Percentiles rank a stretch among this genome's conserved stretches.
phyloP scores from a whole-genome alignment of 2,888 invertebrate genomes.

The Pandemis cinnamomeana region DNA sequence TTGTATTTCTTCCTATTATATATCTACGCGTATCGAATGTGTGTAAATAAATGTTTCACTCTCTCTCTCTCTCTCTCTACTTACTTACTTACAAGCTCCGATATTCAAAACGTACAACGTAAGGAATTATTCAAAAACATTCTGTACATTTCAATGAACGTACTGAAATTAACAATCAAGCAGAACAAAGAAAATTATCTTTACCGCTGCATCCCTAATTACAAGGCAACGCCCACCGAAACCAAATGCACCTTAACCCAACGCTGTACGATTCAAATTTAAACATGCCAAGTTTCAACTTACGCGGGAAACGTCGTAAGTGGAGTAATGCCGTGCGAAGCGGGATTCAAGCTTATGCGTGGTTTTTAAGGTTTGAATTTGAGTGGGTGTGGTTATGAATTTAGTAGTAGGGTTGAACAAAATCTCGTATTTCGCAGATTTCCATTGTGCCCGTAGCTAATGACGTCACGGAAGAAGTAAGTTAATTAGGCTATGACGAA shows the following conservation, averaged over 20 bases:
- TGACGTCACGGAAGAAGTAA: slow-evolving; percentile 20
- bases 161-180: slow-evolving; percentile 34
- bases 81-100: no score
- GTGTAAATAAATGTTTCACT: no score
- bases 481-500: slow-evolving; percentile 37
- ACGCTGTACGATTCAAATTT: slow-evolving; percentile 7
- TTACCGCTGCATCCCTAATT: slow-evolving; percentile 39
- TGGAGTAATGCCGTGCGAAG: neutral
- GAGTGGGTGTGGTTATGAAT: neutral
- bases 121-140: slow-evolving; percentile 31
- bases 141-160: slow-evolving; percentile 28
- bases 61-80: no score
- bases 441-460: slow-evolving; percentile 26
- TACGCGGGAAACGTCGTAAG: neutral
- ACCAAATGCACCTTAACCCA: neutral
- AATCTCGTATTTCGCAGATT: slow-evolving; percentile 15
- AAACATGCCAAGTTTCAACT: neutral
- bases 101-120: slow-evolving; percentile 5
- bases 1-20: no score
- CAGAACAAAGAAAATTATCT: slow-evolving; percentile 41
- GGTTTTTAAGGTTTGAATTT: slow-evolving; percentile 15
- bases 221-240: neutral
- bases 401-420: slow-evolving; percentile 25
- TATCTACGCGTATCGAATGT: no score
- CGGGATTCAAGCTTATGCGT: slow-evolving; percentile 14